Conservation (phyloP, 2,113 vertebrate species). For the Cololabis saira region DNA sequence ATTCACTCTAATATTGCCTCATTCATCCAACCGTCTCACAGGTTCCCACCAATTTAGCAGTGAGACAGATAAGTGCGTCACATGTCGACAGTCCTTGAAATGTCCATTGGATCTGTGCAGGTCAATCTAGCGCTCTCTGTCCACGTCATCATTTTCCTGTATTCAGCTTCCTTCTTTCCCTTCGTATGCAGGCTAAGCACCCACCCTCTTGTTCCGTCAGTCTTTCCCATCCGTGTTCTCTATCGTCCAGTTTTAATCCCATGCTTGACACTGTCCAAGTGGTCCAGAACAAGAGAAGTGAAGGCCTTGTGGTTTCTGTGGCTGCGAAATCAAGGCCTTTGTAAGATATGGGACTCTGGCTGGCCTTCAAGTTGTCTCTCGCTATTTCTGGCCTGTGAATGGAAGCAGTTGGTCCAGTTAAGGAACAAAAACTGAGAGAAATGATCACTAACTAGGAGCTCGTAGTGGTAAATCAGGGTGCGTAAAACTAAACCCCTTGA, state of each 20-base stretch:
- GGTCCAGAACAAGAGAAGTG: conserved; percentile 55
- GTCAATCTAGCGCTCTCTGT: conserved; percentile 52
- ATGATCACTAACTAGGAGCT: conserved; percentile 50
- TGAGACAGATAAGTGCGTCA: conserved; percentile 76
- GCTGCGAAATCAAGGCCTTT: conserved; percentile 50
- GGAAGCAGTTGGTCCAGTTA: conserved; percentile 51
- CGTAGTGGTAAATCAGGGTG: conserved; percentile 67
- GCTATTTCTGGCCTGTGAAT: conserved; percentile 53
- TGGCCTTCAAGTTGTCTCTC: conserved; percentile 58
- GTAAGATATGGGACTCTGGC: conserved; percentile 45
- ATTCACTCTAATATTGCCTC: conserved; percentile 28
- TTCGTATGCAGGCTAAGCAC: conserved; percentile 56
- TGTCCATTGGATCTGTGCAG: conserved; percentile 55
- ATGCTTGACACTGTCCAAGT: conserved; percentile 59
- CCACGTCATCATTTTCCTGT: conserved; percentile 25
- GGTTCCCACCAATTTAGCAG: conserved; percentile 57
- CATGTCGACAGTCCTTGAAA: conserved; percentile 65
- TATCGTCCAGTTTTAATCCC: conserved; percentile 70
- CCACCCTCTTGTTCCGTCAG: conserved; percentile 61
- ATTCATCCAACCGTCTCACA: conserved; percentile 54
- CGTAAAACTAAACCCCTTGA: conserved; percentile 66
- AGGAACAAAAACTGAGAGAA: conserved; percentile 45
- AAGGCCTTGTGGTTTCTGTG: conserved; percentile 58
- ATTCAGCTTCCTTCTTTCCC: conserved; percentile 52
- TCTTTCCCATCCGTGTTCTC: conserved; percentile 41